Evolutionary conservation across 92 coral and sea anemone species (phyloP), one percentile per base, ranked within the genome.

Genomic region (Pocillopora meandrina): DNA sequence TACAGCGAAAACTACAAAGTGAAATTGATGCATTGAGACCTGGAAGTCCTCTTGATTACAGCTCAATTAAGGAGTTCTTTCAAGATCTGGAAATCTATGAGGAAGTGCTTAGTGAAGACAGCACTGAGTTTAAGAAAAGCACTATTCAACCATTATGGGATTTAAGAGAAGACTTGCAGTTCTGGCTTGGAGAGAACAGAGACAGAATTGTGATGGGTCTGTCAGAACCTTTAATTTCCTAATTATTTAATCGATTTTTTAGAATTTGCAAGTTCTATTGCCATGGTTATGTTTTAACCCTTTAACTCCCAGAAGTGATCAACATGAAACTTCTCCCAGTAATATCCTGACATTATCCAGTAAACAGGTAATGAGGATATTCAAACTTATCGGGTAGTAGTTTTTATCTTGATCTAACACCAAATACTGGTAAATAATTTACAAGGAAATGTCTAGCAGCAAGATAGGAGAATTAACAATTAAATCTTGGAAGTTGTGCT

Each of bases 91-190:
- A 96, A 81, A 71, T 85, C 56, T 90, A 92, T 80, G 95, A 94
- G 66, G 91, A 86, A 56, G 77, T 96, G 79, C 85, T 96, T 49
- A 79, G 66, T 75, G 97, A 92, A 67, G 99, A 94, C 33, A 90
- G 79, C 80, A 86, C 79, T 1, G 95, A 89, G 14, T 96, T 96
- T 71, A 92, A 92, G 72, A 88, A 89, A 33, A 88, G 87, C 89
- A 96, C 99, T 12, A 78, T 96, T 70, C 95, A 94, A 47, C 99
- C 99, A 52, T 59, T 97, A 9, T 92, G 98, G 97, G 99, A 92
- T 86, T 75, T 97, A 80, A 89, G 93, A 35, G 99, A 97, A 72
- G 99, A 97, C 87, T 87, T 97, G 65, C 98, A 94, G 85, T 91
- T 89, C 71, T 97, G 99, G 99, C 84, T 97, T 36, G 87, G 96